A percentile compares a stretch with the other conserved stretches of the same genome.
Conservation (phyloP, 2,797 vertebrate genomes). For the Carapus acus region DNA sequence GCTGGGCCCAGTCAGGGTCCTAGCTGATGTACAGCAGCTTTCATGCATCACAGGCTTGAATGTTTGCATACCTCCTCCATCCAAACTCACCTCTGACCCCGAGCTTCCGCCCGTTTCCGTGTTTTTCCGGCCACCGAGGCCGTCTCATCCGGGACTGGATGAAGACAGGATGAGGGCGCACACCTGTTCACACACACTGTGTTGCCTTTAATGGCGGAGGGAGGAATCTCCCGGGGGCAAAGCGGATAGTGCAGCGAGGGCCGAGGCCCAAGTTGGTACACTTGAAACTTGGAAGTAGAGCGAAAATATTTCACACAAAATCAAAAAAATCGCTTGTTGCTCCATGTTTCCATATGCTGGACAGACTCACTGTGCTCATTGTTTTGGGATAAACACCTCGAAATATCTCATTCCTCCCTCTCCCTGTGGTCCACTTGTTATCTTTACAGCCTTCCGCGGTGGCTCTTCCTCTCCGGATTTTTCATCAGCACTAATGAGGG, state of each 20-base stretch:
- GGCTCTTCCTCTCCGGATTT: slow-evolving; percentile 4
- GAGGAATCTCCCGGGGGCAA: slow-evolving; percentile 8
- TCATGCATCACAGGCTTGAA: too few species aligned
- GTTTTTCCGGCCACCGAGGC: slow-evolving; percentile 4
- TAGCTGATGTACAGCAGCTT: too few species aligned
- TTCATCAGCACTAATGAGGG: slow-evolving; percentile 35
- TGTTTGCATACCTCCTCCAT: too few species aligned
- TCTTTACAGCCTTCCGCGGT: slow-evolving; percentile 13
- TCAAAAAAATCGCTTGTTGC: slow-evolving; percentile 38
- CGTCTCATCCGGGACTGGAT: neutral
- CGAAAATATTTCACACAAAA: slow-evolving; percentile 39
- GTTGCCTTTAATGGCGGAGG: slow-evolving; percentile 17
- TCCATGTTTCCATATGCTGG: slow-evolving; percentile 60
- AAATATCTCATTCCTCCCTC: slow-evolving; percentile 3
- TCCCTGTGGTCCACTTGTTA: too few species aligned
- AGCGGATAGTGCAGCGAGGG: slow-evolving; percentile 16
- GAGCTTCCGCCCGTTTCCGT: neutral
- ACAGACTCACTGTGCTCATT: slow-evolving; percentile 61
- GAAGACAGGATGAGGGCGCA: slow-evolving; percentile 5
- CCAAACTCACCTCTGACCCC: too few species aligned
- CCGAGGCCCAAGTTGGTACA: slow-evolving; percentile 3
- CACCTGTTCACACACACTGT: slow-evolving; percentile 37
- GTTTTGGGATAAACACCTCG: slow-evolving; percentile 43
- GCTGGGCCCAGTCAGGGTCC: too few species aligned
- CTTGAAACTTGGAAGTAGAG: slow-evolving; percentile 36